Percentiles rank a stretch among this genome's conserved stretches.
Evolutionary conservation across 2,797 vertebrate genomes (phyloP).

Genomic region (Lepilemur septentrionalis): DNA sequence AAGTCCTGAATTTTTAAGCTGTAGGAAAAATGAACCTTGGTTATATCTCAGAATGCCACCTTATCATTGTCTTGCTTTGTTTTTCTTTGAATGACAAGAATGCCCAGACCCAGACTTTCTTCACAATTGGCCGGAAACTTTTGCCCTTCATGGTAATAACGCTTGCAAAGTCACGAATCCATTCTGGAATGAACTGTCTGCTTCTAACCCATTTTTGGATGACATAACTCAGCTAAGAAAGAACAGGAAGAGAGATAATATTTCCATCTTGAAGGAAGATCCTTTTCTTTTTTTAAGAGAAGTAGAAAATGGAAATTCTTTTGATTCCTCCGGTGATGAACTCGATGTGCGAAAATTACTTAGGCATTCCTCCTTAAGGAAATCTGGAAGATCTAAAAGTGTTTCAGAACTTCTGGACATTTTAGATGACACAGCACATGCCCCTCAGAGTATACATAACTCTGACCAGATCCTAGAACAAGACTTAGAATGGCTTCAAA

Average conservation of each 20-base stretch:
- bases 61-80: conserved; percentile 63
- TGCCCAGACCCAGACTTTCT: conserved; percentile 69
- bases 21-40: neutral
- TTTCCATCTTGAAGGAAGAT: conserved; percentile 86
- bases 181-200: conserved; percentile 94
- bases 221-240: conserved; percentile 89
- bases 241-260: conserved; percentile 77
- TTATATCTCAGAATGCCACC: neutral
- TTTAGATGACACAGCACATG: conserved; percentile 83
- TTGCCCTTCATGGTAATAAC: conserved; percentile 76
- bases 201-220: conserved; percentile 95
- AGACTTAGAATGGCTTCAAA: conserved; percentile 91
- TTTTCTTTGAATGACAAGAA: conserved; percentile 78
- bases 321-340: conserved; percentile 94
- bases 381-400: conserved; percentile 92
- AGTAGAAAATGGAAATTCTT: conserved; percentile 85
- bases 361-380: conserved; percentile 83
- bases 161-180: conserved; percentile 88
- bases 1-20: neutral
- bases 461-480: conserved; percentile 85
- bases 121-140: conserved; percentile 77
- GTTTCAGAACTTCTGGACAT: conserved; percentile 93
- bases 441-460: conserved; percentile 67
- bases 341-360: conserved; percentile 87
- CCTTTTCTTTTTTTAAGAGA: conserved; percentile 82